Evolutionary conservation across 2,888 invertebrate genomes (phyloP).

Genomic region (Chloromyia formosa): DNA sequence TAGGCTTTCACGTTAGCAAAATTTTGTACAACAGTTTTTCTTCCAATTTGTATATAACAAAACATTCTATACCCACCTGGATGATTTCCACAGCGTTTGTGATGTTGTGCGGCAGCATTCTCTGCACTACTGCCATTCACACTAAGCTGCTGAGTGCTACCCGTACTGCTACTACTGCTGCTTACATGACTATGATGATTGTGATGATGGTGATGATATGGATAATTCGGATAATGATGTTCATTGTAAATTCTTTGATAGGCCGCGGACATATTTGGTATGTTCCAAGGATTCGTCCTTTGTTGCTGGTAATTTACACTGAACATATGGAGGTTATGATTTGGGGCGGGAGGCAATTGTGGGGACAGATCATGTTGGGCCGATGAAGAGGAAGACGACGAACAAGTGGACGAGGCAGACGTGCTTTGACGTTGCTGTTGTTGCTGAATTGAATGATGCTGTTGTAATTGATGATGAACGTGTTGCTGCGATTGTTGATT

Average conservation of each 20-base stretch:
- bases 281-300: constrained; percentile 62
- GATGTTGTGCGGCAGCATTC: constrained; percentile 46
- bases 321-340: constrained; percentile 55
- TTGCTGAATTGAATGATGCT: constrained; percentile 44
- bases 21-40: no score
- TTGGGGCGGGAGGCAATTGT: constrained; percentile 51
- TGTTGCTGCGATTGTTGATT: constrained; percentile 52
- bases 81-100: constrained; percentile 47
- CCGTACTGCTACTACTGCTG: background rate
- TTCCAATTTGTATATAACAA: no score
- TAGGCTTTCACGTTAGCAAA: no score
- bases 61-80: constrained; percentile 47
- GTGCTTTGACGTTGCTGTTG: constrained; percentile 41
- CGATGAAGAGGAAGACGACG: constrained; percentile 33
- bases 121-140: constrained; percentile 43
- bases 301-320: constrained; percentile 63
- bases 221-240: constrained; percentile 59
- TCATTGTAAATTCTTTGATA: constrained; percentile 61
- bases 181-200: constrained; percentile 4
- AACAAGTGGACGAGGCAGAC: constrained; percentile 40
- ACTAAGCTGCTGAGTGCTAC: background rate
- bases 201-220: constrained; percentile 51
- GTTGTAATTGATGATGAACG: constrained; percentile 47
- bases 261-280: constrained; percentile 58
- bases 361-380: constrained; percentile 38